Evolutionary conservation across 2,797 vertebrate species (phyloP).

Genomic region (Melanogrammus aeglefinus): DNA sequence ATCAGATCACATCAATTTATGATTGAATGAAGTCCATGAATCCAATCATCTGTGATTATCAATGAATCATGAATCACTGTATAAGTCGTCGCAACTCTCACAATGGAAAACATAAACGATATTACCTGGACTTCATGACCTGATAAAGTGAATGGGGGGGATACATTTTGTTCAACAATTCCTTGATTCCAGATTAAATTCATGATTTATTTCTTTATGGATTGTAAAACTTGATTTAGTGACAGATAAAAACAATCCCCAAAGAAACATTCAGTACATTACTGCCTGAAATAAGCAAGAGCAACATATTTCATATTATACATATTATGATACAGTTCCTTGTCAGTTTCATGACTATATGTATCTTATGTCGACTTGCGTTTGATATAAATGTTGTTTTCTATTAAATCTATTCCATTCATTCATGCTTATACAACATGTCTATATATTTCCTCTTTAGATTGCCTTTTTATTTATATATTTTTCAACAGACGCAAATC

Average conservation of each 20-base stretch:
- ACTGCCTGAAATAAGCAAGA: not conserved
- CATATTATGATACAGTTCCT: not conserved
- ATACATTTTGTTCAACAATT: not conserved
- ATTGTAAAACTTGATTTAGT: not conserved
- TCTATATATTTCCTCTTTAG: not conserved
- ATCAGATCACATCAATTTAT: not conserved
- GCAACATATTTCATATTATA: not conserved
- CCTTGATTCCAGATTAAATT: not conserved
- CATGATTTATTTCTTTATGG: not conserved
- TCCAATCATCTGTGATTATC: not conserved
- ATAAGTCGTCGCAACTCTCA: no score
- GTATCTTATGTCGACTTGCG: not conserved
- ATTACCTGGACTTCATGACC: not conserved
- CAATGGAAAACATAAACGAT: not conserved
- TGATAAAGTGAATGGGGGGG: not conserved
- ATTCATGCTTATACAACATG: not conserved
- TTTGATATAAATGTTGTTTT: not conserved
- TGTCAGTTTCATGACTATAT: not conserved
- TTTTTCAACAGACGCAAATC: not conserved
- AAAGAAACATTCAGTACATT: not conserved
- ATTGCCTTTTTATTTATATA: not conserved
- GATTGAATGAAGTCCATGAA: not conserved
- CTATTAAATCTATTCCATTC: not conserved
- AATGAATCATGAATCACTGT: not conserved
- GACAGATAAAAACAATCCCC: not conserved